Evolutionary conservation across 2,888 invertebrate species (phyloP).

Genomic region (Erebia ligea): DNA sequence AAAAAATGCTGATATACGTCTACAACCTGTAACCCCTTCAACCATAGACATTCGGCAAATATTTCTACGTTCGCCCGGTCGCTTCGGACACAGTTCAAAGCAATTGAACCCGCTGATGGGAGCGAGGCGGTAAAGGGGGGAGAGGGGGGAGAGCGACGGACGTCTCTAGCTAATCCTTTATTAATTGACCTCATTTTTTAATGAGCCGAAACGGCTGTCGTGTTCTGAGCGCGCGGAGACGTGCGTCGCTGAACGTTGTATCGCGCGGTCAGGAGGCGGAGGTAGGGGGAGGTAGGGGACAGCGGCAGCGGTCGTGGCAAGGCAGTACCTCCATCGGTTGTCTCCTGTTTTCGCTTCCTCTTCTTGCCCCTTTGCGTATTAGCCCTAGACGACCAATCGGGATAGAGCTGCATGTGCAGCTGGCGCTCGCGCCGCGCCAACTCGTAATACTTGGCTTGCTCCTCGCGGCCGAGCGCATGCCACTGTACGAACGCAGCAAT

Average conservation of each 20-base stretch:
- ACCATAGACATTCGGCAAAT: slow-evolving; percentile 78
- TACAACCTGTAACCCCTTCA: slow-evolving; percentile 81
- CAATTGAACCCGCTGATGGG: slow-evolving; percentile 70
- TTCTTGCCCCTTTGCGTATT: slow-evolving; percentile 99
- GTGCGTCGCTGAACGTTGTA: slow-evolving; percentile 57
- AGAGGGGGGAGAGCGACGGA: slow-evolving; percentile 60
- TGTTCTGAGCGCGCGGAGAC: slow-evolving; percentile 56
- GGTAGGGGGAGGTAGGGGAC: slow-evolving; percentile 37
- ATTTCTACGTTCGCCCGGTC: slow-evolving; percentile 66
- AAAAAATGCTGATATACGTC: slow-evolving; percentile 70
- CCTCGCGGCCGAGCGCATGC: slow-evolving; percentile 99
- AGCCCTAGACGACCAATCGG: slow-evolving; percentile 99
- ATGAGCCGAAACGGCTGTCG: slow-evolving; percentile 58
- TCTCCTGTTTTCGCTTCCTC: slow-evolving; percentile 99
- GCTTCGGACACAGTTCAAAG: slow-evolving; percentile 64
- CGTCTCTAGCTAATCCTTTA: slow-evolving; percentile 74
- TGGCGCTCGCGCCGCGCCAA: slow-evolving; percentile 99
- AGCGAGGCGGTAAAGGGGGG: slow-evolving; percentile 43
- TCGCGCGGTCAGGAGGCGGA: slow-evolving; percentile 17
- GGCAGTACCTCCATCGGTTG: slow-evolving; percentile 97
- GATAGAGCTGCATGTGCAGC: slow-evolving; percentile 99
- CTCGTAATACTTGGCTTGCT: slow-evolving; percentile 99
- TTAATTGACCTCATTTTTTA: slow-evolving; percentile 78
- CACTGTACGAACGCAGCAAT: slow-evolving; percentile 89
- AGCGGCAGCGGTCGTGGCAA: slow-evolving; percentile 72